These are phyloP conservation scores for Leptatherina wallacei DNA, from an alignment of 2,797 vertebrate species.

Conservation along the genomic window DNA sequence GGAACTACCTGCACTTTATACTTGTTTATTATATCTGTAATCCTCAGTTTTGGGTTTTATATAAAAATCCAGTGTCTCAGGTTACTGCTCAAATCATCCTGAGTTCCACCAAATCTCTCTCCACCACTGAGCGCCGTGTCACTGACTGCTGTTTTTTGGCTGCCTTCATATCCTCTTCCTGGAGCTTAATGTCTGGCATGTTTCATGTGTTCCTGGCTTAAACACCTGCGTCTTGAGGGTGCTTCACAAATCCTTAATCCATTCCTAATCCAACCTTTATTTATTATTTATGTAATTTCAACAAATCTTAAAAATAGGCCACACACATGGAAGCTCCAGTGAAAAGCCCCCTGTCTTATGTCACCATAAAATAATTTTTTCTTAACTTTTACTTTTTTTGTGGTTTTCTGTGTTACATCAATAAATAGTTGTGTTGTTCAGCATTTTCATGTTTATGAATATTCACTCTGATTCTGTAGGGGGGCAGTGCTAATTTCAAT, in stretches of 20 bases:
- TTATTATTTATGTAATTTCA: background rate
- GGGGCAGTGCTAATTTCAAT: conserved; percentile 42
- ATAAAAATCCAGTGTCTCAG: background rate
- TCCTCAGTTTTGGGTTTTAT: background rate
- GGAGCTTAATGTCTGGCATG: conserved; percentile 18
- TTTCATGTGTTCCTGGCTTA: conserved; percentile 14
- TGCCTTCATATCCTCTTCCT: conserved; percentile 40
- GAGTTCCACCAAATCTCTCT: background rate
- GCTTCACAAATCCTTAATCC: background rate
- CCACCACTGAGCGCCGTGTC: background rate
- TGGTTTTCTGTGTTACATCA: background rate
- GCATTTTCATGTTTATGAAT: background rate
- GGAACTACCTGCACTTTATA: background rate
- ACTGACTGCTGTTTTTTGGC: conserved; percentile 22
- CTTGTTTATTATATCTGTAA: background rate
- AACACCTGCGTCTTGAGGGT: conserved; percentile 20
- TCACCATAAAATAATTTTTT: background rate
- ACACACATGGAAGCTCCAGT: background rate
- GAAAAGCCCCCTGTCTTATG: background rate
- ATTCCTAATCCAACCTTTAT: background rate
- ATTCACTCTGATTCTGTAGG: conserved; percentile 32
- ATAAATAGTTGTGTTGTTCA: background rate
- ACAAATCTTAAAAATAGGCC: background rate
- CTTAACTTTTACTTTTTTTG: background rate
- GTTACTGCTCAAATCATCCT: background rate